These are phyloP conservation scores for Orgyia antiqua DNA, from an alignment of 2,888 invertebrate genomes.

Conservation along the genomic window DNA sequence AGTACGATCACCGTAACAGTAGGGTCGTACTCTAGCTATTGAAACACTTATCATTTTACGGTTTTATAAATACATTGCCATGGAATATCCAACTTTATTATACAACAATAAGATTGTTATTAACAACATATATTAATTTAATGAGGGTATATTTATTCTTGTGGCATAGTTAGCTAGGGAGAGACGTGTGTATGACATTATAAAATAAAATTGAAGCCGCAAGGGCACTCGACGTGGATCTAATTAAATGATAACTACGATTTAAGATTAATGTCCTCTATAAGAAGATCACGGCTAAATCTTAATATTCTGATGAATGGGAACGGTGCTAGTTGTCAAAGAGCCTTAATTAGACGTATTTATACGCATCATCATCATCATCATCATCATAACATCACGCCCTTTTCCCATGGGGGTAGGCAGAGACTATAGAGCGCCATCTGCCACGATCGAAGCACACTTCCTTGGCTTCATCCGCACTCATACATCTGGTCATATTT, in stretches of 20 bases:
- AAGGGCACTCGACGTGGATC: constrained; percentile 68
- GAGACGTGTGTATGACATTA: constrained; percentile 76
- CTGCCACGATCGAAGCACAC: too few relatives aligned
- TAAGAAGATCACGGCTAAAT: constrained; percentile 53
- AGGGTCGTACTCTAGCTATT: constrained; percentile 44
- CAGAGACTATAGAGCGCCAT: too few relatives aligned
- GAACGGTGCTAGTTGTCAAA: constrained; percentile 17
- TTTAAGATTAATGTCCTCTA: constrained; percentile 69
- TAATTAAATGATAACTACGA: constrained; percentile 76
- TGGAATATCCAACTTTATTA: constrained; percentile 33
- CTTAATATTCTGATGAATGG: constrained; percentile 23
- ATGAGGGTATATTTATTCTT: constrained; percentile 29
- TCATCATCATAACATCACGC: too few relatives aligned
- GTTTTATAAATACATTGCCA: constrained; percentile 15
- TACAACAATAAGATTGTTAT: constrained; percentile 8
- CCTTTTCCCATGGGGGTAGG: too few relatives aligned
- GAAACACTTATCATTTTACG: constrained; percentile 32
- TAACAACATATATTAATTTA: constrained; percentile 12
- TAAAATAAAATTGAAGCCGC: constrained; percentile 76
- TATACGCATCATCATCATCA: too few relatives aligned
- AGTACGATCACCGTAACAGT: constrained; percentile 51
- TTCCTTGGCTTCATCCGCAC: too few relatives aligned
- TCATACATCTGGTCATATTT: too few relatives aligned
- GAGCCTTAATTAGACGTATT: constrained; percentile 20
- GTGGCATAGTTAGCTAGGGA: constrained; percentile 52